Conservation (phyloP, 2,797 vertebrate species). For the Alosa sapidissima region DNA sequence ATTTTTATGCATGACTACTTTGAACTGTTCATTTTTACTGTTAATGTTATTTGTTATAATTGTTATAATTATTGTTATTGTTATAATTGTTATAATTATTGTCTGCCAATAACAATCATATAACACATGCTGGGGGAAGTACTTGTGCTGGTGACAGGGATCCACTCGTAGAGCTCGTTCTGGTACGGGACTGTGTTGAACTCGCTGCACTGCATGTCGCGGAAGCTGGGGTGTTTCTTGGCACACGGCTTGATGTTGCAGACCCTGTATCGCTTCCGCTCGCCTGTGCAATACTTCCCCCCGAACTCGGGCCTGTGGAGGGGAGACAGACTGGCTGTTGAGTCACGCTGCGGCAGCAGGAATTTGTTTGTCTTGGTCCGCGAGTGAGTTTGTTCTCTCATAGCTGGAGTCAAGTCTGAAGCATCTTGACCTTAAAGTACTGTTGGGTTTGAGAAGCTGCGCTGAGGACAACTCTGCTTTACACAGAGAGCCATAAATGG, state of each 20-base stretch:
- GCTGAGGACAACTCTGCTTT: not conserved
- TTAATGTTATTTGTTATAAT: too few relatives aligned
- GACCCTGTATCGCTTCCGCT: constrained; percentile 89
- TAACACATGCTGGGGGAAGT: constrained; percentile 27
- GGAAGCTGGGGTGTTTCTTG: constrained; percentile 78
- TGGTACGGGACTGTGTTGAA: constrained; percentile 93
- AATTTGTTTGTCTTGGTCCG: constrained; percentile 10
- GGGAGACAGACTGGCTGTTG: not conserved
- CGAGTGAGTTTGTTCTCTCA: not conserved
- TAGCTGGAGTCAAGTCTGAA: not conserved
- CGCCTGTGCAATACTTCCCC: constrained; percentile 93
- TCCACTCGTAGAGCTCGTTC: constrained; percentile 91
- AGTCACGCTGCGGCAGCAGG: not conserved
- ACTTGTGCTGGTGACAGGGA: constrained; percentile 84
- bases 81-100: too few relatives aligned
- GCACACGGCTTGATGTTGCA: constrained; percentile 85
- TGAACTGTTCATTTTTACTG: too few relatives aligned
- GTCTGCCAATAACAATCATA: not conserved
- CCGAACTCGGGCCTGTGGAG: constrained; percentile 87
- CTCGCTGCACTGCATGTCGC: constrained; percentile 97
- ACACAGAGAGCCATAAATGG: not conserved
- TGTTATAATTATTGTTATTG: too few relatives aligned
- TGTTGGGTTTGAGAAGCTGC: constrained; percentile 14
- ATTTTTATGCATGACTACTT: too few relatives aligned
- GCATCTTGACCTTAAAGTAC: constrained; percentile 5